Evolutionary conservation across 35 echinoderm and acorn worm genomes (phyloP).

Genomic region (Ophiothrix spiculata): DNA sequence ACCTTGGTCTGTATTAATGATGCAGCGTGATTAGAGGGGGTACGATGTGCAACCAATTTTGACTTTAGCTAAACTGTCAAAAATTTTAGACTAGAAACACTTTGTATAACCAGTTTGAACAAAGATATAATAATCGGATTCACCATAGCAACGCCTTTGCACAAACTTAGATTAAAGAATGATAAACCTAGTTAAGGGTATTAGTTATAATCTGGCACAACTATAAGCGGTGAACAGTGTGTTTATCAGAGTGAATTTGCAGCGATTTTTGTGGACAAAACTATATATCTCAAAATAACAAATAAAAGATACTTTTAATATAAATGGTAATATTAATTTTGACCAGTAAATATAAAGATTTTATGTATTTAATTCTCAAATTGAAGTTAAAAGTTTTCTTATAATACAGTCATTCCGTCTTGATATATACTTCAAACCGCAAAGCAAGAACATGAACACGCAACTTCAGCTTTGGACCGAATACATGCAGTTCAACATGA

Average conservation of each 20-base stretch:
- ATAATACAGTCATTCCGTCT: no score
- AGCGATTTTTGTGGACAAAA: background rate
- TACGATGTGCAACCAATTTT: background rate
- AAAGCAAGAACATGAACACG: no score
- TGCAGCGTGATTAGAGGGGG: background rate
- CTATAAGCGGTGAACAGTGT: background rate
- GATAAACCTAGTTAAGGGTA: background rate
- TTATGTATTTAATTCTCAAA: no score
- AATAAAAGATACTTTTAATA: no score
- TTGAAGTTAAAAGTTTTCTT: no score
- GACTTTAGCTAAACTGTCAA: background rate
- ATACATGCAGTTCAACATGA: no score
- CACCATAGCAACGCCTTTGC: background rate
- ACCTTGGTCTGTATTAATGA: background rate
- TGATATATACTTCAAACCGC: no score
- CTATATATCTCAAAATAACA: no score
- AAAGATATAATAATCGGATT: background rate
- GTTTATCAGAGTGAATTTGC: constrained; percentile 6
- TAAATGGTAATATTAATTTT: no score
- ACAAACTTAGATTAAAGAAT: background rate
- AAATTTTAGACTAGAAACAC: background rate
- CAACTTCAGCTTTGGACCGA: no score
- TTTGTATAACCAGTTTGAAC: background rate
- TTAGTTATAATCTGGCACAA: background rate
- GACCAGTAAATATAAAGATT: no score